A percentile compares a stretch with the other conserved stretches of the same genome.
Evolutionary conservation across 2,113 vertebrate species (phyloP).

Genomic region (mouse (Mus musculus)): GRCm39 chr1:142884001-142884500

Average conservation of each 20-base stretch:
- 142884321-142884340: no score
- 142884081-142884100: background rate
- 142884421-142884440: background rate
- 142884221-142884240: background rate
- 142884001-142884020: background rate
- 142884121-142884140: background rate
- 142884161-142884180: background rate
- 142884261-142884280: background rate
- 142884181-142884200: background rate
- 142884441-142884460: background rate
- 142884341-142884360: background rate
- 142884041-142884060: background rate
- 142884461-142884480: no score
- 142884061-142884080: background rate
- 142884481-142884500: background rate
- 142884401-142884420: background rate
- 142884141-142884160: background rate
- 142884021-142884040: background rate
- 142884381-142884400: background rate
- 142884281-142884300: background rate
- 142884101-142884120: background rate
- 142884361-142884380: background rate
- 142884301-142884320: background rate
- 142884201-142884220: background rate
- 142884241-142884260: background rate